Conservation (phyloP, 2,888 invertebrate species). For the Altica lythri region DNA sequence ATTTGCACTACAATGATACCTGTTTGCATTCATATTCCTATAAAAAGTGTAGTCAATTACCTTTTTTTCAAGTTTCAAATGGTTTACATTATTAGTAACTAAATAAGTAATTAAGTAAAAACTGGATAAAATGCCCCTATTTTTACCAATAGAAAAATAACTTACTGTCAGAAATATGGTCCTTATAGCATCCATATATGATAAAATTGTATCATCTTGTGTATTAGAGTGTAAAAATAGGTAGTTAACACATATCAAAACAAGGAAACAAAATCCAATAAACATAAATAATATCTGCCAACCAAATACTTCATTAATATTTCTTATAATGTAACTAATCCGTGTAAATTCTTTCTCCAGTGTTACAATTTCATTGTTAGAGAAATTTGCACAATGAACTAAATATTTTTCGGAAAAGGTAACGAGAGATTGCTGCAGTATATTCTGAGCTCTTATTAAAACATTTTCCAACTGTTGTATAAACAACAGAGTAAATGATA, state of each 20-base stretch:
- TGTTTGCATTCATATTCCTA: too few relatives aligned
- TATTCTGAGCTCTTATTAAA: neutral
- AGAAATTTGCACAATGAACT: neutral
- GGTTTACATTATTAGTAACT: too few relatives aligned
- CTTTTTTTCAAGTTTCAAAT: too few relatives aligned
- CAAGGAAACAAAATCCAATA: neutral
- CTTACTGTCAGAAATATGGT: neutral
- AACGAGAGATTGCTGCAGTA: neutral
- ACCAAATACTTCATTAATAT: neutral
- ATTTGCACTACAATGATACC: too few relatives aligned
- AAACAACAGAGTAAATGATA: too few relatives aligned
- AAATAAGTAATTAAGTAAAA: too few relatives aligned
- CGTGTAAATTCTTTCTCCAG: neutral
- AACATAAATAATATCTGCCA: neutral
- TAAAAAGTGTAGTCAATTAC: too few relatives aligned
- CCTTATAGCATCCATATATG: neutral
- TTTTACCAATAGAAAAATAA: too few relatives aligned
- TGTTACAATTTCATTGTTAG: neutral
- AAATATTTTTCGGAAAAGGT: neutral
- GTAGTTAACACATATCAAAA: neutral
- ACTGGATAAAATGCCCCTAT: too few relatives aligned
- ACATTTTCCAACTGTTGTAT: too few relatives aligned
- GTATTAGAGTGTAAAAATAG: neutral
- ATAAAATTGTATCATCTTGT: neutral
- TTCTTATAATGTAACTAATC: neutral